Percentiles rank a stretch among this genome's conserved stretches.
phyloP scores from a whole-genome alignment of 2,797 vertebrate genomes.

The Sebastes melanostomus region DNA sequence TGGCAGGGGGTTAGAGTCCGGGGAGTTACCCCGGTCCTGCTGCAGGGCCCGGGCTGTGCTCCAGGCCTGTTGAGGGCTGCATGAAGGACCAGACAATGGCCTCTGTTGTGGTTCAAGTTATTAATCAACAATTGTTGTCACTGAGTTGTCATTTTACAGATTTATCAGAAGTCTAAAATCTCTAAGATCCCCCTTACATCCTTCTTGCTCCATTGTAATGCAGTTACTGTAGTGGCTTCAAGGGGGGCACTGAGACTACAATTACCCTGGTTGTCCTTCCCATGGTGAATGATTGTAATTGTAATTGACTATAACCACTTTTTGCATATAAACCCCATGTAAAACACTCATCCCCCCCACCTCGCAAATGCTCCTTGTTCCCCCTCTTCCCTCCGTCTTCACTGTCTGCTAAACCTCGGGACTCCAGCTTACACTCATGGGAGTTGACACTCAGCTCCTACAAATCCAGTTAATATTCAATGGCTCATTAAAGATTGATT shows the following conservation, averaged over 20 bases:
- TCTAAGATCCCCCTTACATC: not conserved
- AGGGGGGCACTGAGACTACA: constrained; percentile 62
- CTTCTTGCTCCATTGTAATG: constrained; percentile 67
- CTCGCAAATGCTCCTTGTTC: constrained; percentile 27
- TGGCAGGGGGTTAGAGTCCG: constrained; percentile 69
- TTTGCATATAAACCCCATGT: constrained; percentile 78
- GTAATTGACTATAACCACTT: constrained; percentile 84
- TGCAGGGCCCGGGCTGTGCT: constrained; percentile 58
- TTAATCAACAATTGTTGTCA: constrained; percentile 35
- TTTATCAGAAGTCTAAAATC: constrained; percentile 25
- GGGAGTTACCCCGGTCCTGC: constrained; percentile 52
- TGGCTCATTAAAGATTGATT: constrained; percentile 87
- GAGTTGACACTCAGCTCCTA: constrained; percentile 77
- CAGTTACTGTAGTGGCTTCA: constrained; percentile 58
- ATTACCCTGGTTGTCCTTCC: constrained; percentile 74
- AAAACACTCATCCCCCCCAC: constrained; percentile 73
- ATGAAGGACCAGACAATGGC: constrained; percentile 28
- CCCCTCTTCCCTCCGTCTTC: constrained; percentile 45
- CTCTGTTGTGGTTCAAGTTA: constrained; percentile 33
- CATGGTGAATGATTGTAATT: constrained; percentile 83
- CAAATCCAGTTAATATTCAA: constrained; percentile 87
- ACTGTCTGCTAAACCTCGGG: constrained; percentile 61
- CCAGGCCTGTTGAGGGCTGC: constrained; percentile 29
- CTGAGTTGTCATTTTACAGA: constrained; percentile 11
- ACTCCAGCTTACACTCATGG: constrained; percentile 77